Percentiles rank a stretch among this genome's conserved stretches.
Conservation (phyloP, 2,113 vertebrate genomes). For the Nasalis larvatus region DNA sequence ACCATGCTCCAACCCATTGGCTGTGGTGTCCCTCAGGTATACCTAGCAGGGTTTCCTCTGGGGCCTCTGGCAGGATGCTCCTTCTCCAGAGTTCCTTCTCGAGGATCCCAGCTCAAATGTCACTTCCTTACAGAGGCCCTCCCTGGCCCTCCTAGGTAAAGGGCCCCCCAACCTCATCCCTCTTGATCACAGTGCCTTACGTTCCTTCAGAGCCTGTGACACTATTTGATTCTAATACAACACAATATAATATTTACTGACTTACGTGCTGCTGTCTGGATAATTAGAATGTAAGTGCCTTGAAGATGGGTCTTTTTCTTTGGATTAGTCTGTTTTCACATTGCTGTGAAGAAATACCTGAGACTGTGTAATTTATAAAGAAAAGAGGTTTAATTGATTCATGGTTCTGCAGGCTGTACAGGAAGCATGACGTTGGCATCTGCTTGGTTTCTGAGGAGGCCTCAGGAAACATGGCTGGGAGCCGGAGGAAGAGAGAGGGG, state of each 20-base stretch:
- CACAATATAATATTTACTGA: background rate
- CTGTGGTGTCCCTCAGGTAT: background rate
- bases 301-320: background rate
- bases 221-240: background rate
- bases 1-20: fast-evolving
- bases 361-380: no score
- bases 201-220: background rate
- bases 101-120: background rate
- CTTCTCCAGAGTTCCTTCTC: background rate
- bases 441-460: no score
- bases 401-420: no score
- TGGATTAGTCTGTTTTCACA: no score
- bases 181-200: fast-evolving
- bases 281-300: background rate
- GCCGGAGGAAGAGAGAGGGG: no score
- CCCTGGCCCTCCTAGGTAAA: background rate
- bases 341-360: no score
- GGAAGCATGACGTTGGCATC: no score
- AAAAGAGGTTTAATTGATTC: no score
- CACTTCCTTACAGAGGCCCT: background rate
- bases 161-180: fast-evolving
- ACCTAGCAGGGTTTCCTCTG: background rate
- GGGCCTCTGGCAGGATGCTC: background rate
- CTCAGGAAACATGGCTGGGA: no score
- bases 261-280: background rate